A percentile compares a stretch with the other conserved stretches of the same genome.
Conservation (phyloP, 1,140 invertebrate genomes). For the Glossosoma conforme region DNA sequence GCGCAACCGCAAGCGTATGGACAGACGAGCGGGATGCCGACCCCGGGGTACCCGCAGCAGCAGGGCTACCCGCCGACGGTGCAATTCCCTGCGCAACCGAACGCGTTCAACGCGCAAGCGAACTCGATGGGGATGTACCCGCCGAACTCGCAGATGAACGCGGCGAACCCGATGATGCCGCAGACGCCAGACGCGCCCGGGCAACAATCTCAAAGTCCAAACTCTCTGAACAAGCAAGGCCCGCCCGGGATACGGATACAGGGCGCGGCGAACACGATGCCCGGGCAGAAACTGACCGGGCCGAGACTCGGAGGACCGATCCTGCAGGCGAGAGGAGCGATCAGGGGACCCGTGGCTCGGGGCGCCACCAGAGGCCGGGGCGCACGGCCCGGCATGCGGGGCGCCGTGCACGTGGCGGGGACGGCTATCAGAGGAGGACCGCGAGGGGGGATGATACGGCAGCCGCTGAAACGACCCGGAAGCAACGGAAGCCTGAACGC, state of each 20-base stretch:
- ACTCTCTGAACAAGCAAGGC: not conserved
- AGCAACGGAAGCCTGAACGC: constrained; percentile 23
- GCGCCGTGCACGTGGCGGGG: constrained; percentile 41
- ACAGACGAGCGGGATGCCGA: no score
- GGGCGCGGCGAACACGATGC: constrained; percentile 1
- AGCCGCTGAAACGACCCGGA: constrained; percentile 42
- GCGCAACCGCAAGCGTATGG: constrained; percentile 4
- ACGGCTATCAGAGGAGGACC: constrained; percentile 37
- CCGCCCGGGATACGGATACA: constrained; percentile 14
- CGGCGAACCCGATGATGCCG: not conserved
- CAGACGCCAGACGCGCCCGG: not conserved
- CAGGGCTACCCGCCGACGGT: not conserved
- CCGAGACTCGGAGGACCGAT: not conserved
- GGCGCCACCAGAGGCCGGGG: constrained; percentile 36
- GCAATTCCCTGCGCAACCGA: not conserved
- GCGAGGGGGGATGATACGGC: constrained; percentile 33
- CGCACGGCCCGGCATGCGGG: constrained; percentile 38
- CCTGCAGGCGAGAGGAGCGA: not conserved
- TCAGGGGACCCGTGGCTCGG: constrained; percentile 12
- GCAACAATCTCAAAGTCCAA: not conserved
- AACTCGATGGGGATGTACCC: not conserved
- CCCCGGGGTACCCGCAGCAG: constrained; percentile 9
- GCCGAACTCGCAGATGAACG: not conserved
- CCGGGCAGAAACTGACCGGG: constrained; percentile 7
- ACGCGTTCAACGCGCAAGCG: not conserved